Conservation (phyloP, 2,113 vertebrate species). For the Salvelinus sp. region DNA sequence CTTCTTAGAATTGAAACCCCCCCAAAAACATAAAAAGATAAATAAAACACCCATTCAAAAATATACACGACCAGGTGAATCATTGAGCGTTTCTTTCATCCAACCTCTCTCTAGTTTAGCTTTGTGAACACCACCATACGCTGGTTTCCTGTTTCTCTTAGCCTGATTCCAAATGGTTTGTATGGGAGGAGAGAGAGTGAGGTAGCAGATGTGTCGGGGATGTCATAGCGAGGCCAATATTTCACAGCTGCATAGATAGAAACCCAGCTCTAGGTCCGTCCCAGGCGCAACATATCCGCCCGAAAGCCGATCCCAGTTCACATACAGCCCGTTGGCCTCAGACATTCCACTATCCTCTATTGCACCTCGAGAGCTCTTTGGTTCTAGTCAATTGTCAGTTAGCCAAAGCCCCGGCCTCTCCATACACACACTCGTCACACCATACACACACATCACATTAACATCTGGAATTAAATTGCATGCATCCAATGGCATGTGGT, state of each 20-base stretch:
- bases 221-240: constrained; percentile 23
- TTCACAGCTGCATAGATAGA: constrained; percentile 47
- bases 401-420: constrained; percentile 34
- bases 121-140: not conserved
- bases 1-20: not conserved
- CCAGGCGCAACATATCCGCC: constrained; percentile 59
- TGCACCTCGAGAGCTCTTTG: constrained; percentile 46
- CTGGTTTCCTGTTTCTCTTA: constrained; percentile 22
- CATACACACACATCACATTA: constrained; percentile 40
- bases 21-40: no score
- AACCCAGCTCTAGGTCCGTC: constrained; percentile 24
- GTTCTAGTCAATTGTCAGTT: constrained; percentile 19
- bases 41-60: not conserved
- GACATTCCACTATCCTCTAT: constrained; percentile 42
- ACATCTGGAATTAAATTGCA: constrained; percentile 69
- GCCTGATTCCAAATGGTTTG: constrained; percentile 40
- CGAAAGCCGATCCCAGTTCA: constrained; percentile 53
- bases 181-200: constrained; percentile 25
- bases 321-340: constrained; percentile 34
- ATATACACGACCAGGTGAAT: constrained; percentile 3
- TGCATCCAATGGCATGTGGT: constrained; percentile 56
- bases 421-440: constrained; percentile 28
- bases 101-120: constrained; percentile 25
- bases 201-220: no score
- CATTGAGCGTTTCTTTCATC: not conserved